These are phyloP conservation scores for Anoplopoma fimbria DNA, from an alignment of 2,113 vertebrate species.

Conservation along the genomic window DNA sequence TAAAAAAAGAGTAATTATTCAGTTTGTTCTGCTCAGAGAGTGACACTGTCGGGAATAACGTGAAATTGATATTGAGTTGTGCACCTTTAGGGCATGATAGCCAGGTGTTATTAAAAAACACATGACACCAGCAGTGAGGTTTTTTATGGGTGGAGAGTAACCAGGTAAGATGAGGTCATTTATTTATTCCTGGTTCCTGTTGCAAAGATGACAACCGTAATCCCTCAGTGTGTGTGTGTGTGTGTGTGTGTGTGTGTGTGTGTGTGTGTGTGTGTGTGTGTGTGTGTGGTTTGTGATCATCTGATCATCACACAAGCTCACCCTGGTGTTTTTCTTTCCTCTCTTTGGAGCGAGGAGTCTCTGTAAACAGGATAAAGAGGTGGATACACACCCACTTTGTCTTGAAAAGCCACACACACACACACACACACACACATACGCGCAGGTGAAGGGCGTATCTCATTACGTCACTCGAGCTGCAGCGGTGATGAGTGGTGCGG, in stretches of 20 bases:
- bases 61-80: conserved; percentile 26
- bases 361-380: conserved; percentile 63
- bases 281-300: conserved; percentile 47
- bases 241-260: conserved; percentile 32
- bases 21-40: no score
- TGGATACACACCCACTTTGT: conserved; percentile 58
- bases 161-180: conserved; percentile 65
- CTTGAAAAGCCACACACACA: conserved; percentile 29
- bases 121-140: conserved; percentile 43
- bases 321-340: conserved; percentile 54
- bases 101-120: conserved; percentile 55
- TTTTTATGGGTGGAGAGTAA: conserved; percentile 60
- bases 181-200: conserved; percentile 32
- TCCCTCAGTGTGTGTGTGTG: background rate
- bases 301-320: conserved; percentile 54
- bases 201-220: conserved; percentile 39
- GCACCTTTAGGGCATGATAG: conserved; percentile 34
- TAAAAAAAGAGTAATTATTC: conserved; percentile 44
- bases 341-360: background rate
- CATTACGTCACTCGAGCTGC: conserved; percentile 61
- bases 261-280: conserved; percentile 20
- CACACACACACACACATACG: conserved; percentile 25
- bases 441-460: conserved; percentile 75
- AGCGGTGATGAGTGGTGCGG: conserved; percentile 59
- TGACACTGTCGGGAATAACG: conserved; percentile 23